A percentile compares a stretch with the other conserved stretches of the same genome.
Conservation (phyloP, 2,113 vertebrate genomes). For the Etia nguti region DNA sequence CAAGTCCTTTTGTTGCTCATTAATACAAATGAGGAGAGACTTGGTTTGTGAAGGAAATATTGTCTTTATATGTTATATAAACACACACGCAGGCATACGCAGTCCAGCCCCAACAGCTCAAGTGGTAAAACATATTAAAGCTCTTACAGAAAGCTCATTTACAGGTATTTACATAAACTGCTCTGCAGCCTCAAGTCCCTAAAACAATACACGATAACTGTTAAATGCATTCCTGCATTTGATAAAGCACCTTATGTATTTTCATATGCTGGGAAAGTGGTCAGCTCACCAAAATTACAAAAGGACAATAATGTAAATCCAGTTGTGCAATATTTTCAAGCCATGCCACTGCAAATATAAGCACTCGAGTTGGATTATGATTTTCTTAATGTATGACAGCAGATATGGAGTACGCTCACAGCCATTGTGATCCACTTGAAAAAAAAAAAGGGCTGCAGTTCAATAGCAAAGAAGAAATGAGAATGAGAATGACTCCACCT, state of each 20-base stretch:
- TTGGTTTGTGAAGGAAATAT: background rate
- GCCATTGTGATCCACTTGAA: background rate
- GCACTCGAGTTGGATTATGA: background rate
- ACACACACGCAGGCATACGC: background rate
- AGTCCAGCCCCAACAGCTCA: background rate
- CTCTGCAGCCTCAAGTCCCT: conserved; percentile 44
- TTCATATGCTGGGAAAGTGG: background rate
- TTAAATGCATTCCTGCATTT: background rate
- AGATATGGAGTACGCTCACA: background rate
- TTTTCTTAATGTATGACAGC: background rate
- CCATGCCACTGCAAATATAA: background rate
- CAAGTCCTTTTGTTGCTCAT: background rate
- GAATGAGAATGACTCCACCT: background rate
- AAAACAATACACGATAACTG: background rate
- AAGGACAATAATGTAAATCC: background rate
- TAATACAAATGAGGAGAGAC: background rate
- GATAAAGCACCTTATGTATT: background rate
- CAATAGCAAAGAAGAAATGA: background rate
- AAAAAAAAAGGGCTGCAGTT: background rate
- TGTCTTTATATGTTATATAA: background rate
- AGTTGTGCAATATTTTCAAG: background rate
- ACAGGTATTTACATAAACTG: conserved; percentile 57
- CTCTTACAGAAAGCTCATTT: conserved; percentile 2
- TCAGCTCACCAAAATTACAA: background rate
- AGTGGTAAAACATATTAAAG: background rate